A percentile compares a stretch with the other conserved stretches of the same genome.
Evolutionary conservation across 2,888 invertebrate genomes (phyloP).

Genomic region (Steinernema hermaphroditum): DNA sequence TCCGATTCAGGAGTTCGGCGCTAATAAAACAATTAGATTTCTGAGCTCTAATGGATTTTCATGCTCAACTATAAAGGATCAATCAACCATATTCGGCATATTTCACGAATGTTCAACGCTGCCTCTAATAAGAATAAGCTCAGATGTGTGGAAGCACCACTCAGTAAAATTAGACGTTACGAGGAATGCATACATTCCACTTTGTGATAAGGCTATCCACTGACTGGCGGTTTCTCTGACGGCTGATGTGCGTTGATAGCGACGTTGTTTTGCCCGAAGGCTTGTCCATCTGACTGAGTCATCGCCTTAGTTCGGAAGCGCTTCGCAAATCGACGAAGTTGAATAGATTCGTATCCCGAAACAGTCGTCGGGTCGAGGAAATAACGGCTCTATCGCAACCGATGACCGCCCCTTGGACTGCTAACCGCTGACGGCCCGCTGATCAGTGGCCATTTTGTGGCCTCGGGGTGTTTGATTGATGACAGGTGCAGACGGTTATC

Average conservation of each 20-base stretch:
- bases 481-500: slow-evolving; percentile 26
- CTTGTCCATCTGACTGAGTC: slow-evolving; percentile 1
- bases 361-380: not conserved
- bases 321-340: not conserved
- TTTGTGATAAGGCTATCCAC: not conserved
- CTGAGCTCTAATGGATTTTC: too few species aligned
- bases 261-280: slow-evolving; percentile 14
- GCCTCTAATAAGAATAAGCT: too few species aligned
- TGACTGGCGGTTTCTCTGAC: too few species aligned
- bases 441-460: slow-evolving; percentile 27
- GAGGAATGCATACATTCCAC: too few species aligned
- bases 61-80: too few species aligned
- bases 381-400: not conserved
- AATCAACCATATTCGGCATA: too few species aligned
- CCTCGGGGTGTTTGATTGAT: slow-evolving; percentile 18
- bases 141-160: too few species aligned
- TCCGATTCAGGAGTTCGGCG: too few species aligned
- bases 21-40: too few species aligned
- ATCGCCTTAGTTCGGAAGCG: slow-evolving; percentile 26
- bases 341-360: not conserved
- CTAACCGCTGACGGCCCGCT: not conserved
- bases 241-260: not conserved
- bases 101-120: too few species aligned
- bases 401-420: slow-evolving; percentile 9
- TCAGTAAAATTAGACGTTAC: too few species aligned